Base-by-base conservation (phyloP, 2,113 vertebrate genomes). In the Peromyscus maniculatus region DNA sequence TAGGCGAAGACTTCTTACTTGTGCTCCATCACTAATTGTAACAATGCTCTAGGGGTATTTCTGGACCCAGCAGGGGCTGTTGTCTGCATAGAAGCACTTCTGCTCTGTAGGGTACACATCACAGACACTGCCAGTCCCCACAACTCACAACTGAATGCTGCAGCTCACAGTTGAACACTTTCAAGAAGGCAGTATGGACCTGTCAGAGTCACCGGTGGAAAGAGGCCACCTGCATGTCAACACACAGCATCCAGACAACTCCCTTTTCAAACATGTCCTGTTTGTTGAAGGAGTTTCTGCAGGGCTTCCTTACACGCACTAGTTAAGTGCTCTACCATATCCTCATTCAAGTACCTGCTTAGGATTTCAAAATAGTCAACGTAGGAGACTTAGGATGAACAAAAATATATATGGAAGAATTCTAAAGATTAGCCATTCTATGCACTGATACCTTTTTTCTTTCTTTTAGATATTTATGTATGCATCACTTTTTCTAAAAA, bases 281-380 rank as follows among this genome's bases (percentile, higher is more conserved):
- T 39, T 75, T 79, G 57, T 39, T 59, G 57, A 9, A 52, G 52
- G 52, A 33, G 15, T 33, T 64, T 74, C 4, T 24, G 8, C 22
- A 89, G 64, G 6, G n/a, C 31, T n/a, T 49, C 84, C 43, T 46
- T 80, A 43, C 17, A 59, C 31, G 83, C 3, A 36, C 16, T n/a
- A 49, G 52, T 21, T 10, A 80, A 67, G 49, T 17, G 12, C 7
- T 28, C 10, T 72, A 39, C 24, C 55, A 72, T 16, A 79, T 67
- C 57, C 36, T 7, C 19, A 80, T 5, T 11, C 33, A 82, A n/a
- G 9, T 22, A 59, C 22, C 88, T 96, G 82, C 57, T 93, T 67
- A 95, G 21, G 33, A 80, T 62, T 84, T 89, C 26, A 86, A 94
- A 91, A 94, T 66, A 91, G 3, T 83, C 87, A 91, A 19, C 46